These are phyloP conservation scores for Cremastinae sp. DNA, from an alignment of 2,888 invertebrate species.

Conservation along the genomic window DNA sequence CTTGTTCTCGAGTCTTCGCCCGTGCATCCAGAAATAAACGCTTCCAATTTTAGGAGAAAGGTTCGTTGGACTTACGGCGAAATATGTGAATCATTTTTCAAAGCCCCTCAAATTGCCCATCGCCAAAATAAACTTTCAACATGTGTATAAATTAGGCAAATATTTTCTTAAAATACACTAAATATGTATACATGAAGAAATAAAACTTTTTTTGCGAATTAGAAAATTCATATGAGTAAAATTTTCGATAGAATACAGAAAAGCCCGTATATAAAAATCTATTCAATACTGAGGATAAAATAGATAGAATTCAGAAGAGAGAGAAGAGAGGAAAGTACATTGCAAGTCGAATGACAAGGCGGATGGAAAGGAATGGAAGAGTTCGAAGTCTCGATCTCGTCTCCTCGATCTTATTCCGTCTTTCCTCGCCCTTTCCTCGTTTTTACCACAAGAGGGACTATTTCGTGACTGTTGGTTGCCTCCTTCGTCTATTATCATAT, in stretches of 20 bases:
- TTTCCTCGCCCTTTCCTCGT: slow-evolving; percentile 2
- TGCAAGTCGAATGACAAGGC: slow-evolving; percentile 53
- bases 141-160: too few species aligned
- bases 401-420: neutral
- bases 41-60: slow-evolving; percentile 18
- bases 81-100: slow-evolving; percentile 8
- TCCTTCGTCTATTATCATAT: slow-evolving; percentile 78
- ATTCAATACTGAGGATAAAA: slow-evolving; percentile 10
- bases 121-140: too few species aligned
- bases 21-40: slow-evolving; percentile 36
- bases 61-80: slow-evolving; percentile 26
- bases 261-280: neutral
- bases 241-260: neutral
- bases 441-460: slow-evolving; percentile 67
- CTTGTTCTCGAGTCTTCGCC: neutral
- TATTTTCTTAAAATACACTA: too few species aligned
- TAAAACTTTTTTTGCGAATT: too few species aligned
- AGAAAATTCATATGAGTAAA: too few species aligned
- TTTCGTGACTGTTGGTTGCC: slow-evolving; percentile 74
- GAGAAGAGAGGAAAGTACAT: slow-evolving; percentile 28
- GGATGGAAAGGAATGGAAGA: slow-evolving; percentile 22
- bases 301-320: slow-evolving; percentile 33
- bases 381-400: slow-evolving; percentile 17
- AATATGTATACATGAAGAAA: neutral
- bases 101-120: too few species aligned